Evolutionary conservation across 2,113 vertebrate genomes (phyloP).

Genomic region (Aptenodytes patagonicus): DNA sequence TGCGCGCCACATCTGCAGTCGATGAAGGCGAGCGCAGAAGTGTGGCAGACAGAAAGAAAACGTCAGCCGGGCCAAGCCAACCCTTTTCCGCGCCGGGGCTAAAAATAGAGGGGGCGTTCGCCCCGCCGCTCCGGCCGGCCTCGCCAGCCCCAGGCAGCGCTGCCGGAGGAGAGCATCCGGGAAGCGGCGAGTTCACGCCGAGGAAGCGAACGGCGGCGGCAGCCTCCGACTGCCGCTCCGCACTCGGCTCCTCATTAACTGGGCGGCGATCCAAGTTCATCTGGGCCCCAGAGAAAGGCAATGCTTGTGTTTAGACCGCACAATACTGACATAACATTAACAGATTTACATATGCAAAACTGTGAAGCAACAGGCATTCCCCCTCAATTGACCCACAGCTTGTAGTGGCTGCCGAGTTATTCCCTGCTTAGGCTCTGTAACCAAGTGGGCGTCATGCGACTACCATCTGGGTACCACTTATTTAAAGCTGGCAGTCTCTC

Average conservation of each 20-base stretch:
- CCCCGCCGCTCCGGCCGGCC: slow-evolving; percentile 49
- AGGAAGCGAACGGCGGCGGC: slow-evolving; percentile 66
- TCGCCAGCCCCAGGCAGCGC: slow-evolving; percentile 42
- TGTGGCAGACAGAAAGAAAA: slow-evolving; percentile 69
- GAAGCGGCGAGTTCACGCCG: slow-evolving; percentile 48
- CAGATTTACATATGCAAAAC: slow-evolving; percentile 87
- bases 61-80: slow-evolving; percentile 61
- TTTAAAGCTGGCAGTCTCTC: slow-evolving; percentile 95
- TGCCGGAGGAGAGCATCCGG: slow-evolving; percentile 59
- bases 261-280: slow-evolving; percentile 84
- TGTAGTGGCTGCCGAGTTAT: slow-evolving; percentile 88
- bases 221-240: slow-evolving; percentile 66
- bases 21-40: slow-evolving; percentile 74
- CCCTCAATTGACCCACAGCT: slow-evolving; percentile 87
- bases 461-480: slow-evolving; percentile 97
- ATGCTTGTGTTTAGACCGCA: slow-evolving; percentile 81
- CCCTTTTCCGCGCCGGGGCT: slow-evolving; percentile 67
- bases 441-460: slow-evolving; percentile 90
- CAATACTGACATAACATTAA: slow-evolving; percentile 87
- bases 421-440: slow-evolving; percentile 87
- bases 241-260: slow-evolving; percentile 76
- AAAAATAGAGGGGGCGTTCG: slow-evolving; percentile 73
- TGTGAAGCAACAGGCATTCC: slow-evolving; percentile 89
- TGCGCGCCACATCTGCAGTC: slow-evolving; percentile 81
- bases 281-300: slow-evolving; percentile 83